Percentiles rank a stretch among this genome's conserved stretches.
These are phyloP conservation scores for Setophaga petechia DNA, from an alignment of 2,113 vertebrate genomes.

Conservation along the genomic window DNA sequence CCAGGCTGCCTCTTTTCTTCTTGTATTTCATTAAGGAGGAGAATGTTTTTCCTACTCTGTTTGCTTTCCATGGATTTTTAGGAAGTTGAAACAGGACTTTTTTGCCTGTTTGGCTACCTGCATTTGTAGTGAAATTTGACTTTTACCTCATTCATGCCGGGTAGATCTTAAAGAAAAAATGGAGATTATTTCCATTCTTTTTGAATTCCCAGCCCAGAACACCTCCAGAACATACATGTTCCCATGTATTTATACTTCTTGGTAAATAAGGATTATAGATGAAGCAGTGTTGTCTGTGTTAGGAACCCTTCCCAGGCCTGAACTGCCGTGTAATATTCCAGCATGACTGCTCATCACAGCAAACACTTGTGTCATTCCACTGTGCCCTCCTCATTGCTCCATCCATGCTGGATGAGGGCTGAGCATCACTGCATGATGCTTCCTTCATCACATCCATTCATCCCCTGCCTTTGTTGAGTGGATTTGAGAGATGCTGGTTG, in stretches of 20 bases:
- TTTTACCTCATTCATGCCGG: neutral
- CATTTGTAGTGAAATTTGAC: neutral
- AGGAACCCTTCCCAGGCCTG: neutral
- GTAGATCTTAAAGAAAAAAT: neutral
- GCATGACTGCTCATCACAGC: slow-evolving; percentile 55
- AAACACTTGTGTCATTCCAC: neutral
- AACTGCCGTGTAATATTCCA: neutral
- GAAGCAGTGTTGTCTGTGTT: slow-evolving; percentile 35
- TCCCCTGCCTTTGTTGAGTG: neutral
- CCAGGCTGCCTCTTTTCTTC: neutral
- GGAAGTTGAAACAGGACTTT: neutral
- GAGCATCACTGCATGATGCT: slow-evolving; percentile 30
- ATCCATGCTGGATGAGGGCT: slow-evolving; percentile 1
- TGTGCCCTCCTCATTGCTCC: neutral
- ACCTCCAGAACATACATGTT: neutral
- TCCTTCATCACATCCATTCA: slow-evolving; percentile 4
- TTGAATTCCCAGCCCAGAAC: neutral
- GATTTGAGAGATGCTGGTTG: neutral
- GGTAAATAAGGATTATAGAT: slow-evolving; percentile 70
- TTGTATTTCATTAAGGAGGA: neutral
- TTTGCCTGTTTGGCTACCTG: neutral
- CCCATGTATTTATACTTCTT: neutral
- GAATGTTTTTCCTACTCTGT: neutral
- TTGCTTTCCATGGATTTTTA: neutral
- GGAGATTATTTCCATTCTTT: neutral